Evolutionary conservation across 1,140 invertebrate genomes (phyloP).

Genomic region (Ylistrum balloti): DNA sequence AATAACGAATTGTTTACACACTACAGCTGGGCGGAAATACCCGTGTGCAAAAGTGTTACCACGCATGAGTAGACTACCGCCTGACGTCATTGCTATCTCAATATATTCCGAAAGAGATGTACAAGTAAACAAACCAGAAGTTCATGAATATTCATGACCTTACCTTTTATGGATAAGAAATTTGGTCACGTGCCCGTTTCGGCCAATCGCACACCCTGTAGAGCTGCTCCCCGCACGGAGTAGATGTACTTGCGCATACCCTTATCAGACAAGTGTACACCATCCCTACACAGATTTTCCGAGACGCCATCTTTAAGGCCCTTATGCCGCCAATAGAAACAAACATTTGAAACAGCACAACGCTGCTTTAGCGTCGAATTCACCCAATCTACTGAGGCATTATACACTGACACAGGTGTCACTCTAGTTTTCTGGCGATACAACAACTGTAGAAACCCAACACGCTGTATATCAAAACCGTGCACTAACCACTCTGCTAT

Average conservation of each 20-base stretch:
- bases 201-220: not conserved
- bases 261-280: not conserved
- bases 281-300: not conserved
- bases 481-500: not conserved
- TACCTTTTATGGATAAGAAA: not conserved
- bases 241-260: not conserved
- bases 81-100: too few relatives aligned
- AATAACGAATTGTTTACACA: too few relatives aligned
- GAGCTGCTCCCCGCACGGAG: not conserved
- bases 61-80: too few relatives aligned
- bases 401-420: not conserved
- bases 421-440: not conserved
- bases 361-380: not conserved
- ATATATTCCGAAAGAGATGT: too few relatives aligned
- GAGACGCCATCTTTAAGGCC: not conserved
- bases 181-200: not conserved
- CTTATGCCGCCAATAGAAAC: not conserved
- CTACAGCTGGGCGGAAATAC: too few relatives aligned
- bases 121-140: too few relatives aligned
- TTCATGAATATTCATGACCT: not conserved
- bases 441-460: not conserved
- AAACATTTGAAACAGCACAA: not conserved
- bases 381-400: not conserved
- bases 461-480: not conserved
- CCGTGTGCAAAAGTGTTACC: too few relatives aligned